Evolutionary conservation across 2,113 vertebrate species (phyloP).

Genomic region (Callaeas wilsoni): DNA sequence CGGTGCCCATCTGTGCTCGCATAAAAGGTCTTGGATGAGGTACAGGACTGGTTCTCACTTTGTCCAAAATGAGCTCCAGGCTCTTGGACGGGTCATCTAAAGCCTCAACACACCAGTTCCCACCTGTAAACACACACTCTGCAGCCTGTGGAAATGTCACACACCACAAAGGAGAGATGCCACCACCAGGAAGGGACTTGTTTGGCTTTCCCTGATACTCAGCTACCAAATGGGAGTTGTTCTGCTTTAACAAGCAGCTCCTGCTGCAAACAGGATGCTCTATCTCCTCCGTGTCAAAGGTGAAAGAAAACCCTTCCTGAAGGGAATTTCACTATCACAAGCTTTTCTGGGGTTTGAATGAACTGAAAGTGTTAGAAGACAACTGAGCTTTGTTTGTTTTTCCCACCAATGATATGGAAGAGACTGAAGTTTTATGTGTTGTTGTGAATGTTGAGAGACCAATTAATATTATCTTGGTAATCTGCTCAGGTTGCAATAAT

Average conservation of each 20-base stretch:
- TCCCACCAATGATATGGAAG: background rate
- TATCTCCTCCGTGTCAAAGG: background rate
- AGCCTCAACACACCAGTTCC: background rate
- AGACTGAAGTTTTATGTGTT: background rate
- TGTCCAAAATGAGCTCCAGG: background rate
- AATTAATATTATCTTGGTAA: background rate
- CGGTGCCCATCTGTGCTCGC: background rate
- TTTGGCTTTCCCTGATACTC: background rate
- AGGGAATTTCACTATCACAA: background rate
- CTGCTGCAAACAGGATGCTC: background rate
- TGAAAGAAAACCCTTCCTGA: background rate
- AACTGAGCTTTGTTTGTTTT: background rate
- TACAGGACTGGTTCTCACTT: background rate
- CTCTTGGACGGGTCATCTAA: background rate
- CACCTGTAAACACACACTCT: background rate
- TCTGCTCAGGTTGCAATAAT: background rate
- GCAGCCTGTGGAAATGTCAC: background rate
- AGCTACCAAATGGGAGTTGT: background rate
- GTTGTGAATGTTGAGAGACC: background rate
- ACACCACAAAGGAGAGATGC: background rate
- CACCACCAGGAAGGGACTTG: background rate
- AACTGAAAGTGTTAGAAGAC: background rate
- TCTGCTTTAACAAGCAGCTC: background rate
- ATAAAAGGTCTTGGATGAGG: background rate
- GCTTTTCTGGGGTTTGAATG: background rate